Base-by-base conservation (phyloP, 2,888 invertebrate species). In the Serrognathus titanus region DNA sequence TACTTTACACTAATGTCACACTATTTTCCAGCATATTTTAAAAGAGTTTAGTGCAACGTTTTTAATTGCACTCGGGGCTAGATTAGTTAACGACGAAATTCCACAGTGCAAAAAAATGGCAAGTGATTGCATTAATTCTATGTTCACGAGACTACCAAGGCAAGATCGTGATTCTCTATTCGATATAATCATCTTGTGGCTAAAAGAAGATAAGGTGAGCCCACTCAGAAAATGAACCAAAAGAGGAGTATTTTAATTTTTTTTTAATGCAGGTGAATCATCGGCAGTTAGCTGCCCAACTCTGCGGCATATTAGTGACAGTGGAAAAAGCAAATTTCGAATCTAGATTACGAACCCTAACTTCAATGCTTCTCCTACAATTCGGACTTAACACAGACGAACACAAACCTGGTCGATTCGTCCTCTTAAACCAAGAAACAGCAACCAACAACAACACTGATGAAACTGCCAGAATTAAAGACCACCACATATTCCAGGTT, bases 41-140 rank as follows among this genome's bases (percentile, higher is more conserved):
- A 76, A 79, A 1, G 78, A 82, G 40, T 83, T 87, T 60, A 80
- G 85, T 2, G 85, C 85, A 11, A 80, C 89, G 24, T 81, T 96
- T 12, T 86, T 93, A 51, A 75, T 94, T 0, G 85, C 89, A 0
- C 77, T 96, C 20, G 88, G 92, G 8, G 86, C 88, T 0, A 81
- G 90, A 48, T 81, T 97, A 71, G 82, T 94, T 8, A 92, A 94
- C 71, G 97, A 97, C 67, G 85, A 88, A 3, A 87, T 89, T 37
- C 81, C 89, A 0, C 83, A 83, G 9, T 94, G 94, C 67, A 83
- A 90, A 16, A 88, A 88, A 66, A 81, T 85, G 53, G 84, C 88
- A 10, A 90, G 92, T 0, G 79, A 82, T 31, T 88, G 89, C 56
- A 79, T 97, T 10, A 87, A 89, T 65, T 77, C 83, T 1, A 79